phyloP scores from a whole-genome alignment of 1,140 invertebrate genomes.

The Zaprionus tsacasi region DNA sequence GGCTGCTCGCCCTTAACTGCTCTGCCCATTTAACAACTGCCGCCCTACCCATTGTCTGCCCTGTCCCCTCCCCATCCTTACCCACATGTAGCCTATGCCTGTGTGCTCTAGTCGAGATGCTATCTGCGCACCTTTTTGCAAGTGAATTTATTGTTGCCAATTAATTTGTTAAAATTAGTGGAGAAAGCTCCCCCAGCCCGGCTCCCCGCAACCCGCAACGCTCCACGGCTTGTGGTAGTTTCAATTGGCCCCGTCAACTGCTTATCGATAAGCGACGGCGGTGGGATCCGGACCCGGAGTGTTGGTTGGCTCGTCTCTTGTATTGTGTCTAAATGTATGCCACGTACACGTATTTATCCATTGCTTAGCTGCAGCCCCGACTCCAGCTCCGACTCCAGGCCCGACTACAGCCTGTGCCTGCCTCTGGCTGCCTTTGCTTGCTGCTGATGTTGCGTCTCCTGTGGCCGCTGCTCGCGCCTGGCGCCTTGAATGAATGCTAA shows the following conservation, averaged over 20 bases:
- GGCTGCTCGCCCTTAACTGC: slow-evolving; percentile 19
- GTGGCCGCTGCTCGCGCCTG: slow-evolving; percentile 31
- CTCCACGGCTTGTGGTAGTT: slow-evolving; percentile 61
- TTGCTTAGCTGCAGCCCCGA: slow-evolving; percentile 61
- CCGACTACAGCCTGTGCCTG: not conserved
- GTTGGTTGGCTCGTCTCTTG: slow-evolving; percentile 21
- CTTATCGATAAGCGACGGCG: slow-evolving; percentile 74
- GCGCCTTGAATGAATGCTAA: slow-evolving; percentile 80
- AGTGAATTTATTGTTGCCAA: slow-evolving; percentile 81
- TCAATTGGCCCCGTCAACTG: slow-evolving; percentile 69
- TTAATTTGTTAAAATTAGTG: slow-evolving; percentile 83
- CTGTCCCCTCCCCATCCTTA: not conserved
- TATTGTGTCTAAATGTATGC: slow-evolving; percentile 71
- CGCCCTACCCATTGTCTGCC: not conserved
- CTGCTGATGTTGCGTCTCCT: slow-evolving; percentile 57
- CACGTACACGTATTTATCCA: slow-evolving; percentile 83
- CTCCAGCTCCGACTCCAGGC: slow-evolving; percentile 7
- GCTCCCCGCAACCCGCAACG: too few species aligned
- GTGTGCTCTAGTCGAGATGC: slow-evolving; percentile 44
- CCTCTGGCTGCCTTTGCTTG: slow-evolving; percentile 5
- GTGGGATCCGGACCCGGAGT: slow-evolving; percentile 35
- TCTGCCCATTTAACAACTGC: not conserved
- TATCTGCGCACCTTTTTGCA: slow-evolving; percentile 76
- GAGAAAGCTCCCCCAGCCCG: slow-evolving; percentile 46
- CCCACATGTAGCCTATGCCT: slow-evolving; percentile 8